phyloP scores from a whole-genome alignment of 1,140 invertebrate genomes.

The Nasonia giraulti region DNA sequence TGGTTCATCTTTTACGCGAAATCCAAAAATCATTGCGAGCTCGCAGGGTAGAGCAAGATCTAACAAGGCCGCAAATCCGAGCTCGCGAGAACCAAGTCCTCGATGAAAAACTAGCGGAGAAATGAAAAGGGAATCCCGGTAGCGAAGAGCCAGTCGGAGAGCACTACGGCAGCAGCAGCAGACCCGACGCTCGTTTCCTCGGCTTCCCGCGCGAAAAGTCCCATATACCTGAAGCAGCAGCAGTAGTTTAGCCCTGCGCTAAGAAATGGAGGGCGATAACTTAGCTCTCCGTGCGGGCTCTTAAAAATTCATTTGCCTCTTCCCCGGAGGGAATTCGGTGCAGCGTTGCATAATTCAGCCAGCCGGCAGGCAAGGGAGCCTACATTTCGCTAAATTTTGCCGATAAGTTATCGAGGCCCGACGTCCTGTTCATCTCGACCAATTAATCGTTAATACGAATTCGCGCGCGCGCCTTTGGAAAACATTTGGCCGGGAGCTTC shows the following conservation, averaged over 20 bases:
- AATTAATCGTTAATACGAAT: conserved; percentile 42
- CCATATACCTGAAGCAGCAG: not conserved
- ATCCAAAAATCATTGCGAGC: too few species aligned
- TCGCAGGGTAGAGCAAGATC: too few species aligned
- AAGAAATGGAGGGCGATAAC: conserved; percentile 41
- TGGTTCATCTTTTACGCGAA: too few species aligned
- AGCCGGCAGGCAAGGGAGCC: not conserved
- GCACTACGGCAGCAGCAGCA: not conserved
- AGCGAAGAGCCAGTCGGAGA: not conserved
- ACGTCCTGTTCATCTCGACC: not conserved
- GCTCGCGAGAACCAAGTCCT: not conserved
- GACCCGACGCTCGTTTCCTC: not conserved
- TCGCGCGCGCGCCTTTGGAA: not conserved
- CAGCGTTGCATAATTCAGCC: conserved; percentile 36
- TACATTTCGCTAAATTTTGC: conserved; percentile 38
- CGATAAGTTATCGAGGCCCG: conserved; percentile 32
- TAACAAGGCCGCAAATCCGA: not conserved
- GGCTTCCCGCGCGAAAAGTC: not conserved
- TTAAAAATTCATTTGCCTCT: conserved; percentile 44
- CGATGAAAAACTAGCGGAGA: not conserved
- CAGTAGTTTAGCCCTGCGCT: not conserved
- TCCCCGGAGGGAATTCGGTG: conserved; percentile 1
- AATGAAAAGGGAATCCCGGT: not conserved
- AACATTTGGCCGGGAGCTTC: not conserved
- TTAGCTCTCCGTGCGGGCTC: conserved; percentile 36